Percentiles rank a stretch among this genome's conserved stretches.
Evolutionary conservation across 2,113 vertebrate genomes (phyloP).

Genomic region (Leptobrachium ailaonicum): DNA sequence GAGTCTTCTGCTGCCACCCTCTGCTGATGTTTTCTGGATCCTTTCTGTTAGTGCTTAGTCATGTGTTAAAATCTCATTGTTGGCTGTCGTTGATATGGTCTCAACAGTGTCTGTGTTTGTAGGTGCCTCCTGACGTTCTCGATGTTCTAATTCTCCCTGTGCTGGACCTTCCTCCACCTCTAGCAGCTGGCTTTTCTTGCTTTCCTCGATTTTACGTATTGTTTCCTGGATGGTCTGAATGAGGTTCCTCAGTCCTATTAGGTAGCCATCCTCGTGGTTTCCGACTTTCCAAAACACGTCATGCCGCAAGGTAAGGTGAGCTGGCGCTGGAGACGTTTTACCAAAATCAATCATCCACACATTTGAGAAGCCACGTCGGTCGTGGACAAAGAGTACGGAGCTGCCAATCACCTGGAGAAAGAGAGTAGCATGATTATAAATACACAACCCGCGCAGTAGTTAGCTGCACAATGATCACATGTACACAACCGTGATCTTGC

Average conservation of each 20-base stretch:
- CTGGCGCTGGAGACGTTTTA: constrained; percentile 66
- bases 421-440: background rate
- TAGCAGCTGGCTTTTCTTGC: too few relatives aligned
- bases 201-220: constrained; percentile 41
- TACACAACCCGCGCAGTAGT: too few relatives aligned
- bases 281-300: constrained; percentile 69
- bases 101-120: background rate
- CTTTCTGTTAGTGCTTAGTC: background rate
- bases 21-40: background rate
- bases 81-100: constrained; percentile 12
- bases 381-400: constrained; percentile 76
- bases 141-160: background rate
- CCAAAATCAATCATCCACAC: constrained; percentile 85
- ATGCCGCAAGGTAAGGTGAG: constrained; percentile 58
- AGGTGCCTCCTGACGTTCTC: background rate
- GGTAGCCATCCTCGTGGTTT: constrained; percentile 76
- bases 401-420: constrained; percentile 72
- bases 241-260: constrained; percentile 70
- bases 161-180: background rate
- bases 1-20: background rate
- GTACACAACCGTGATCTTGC: too few relatives aligned
- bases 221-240: constrained; percentile 62
- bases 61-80: background rate
- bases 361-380: constrained; percentile 65
- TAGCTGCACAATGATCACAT: too few relatives aligned